Percentiles rank a stretch among this genome's conserved stretches.
phyloP scores from a whole-genome alignment of 2,888 invertebrate genomes.

The Agrotis ipsilon region DNA sequence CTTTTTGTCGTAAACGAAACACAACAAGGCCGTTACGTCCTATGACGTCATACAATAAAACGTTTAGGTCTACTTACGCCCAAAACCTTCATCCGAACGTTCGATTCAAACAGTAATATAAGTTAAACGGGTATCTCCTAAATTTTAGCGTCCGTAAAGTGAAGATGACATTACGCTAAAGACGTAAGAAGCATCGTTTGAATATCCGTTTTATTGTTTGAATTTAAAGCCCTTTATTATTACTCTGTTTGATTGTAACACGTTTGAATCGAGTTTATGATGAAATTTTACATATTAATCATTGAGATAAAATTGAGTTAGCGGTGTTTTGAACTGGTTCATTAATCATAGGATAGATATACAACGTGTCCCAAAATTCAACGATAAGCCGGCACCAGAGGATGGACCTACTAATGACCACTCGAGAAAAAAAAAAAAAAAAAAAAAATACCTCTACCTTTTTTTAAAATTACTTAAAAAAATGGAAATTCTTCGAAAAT shows the following conservation, averaged over 20 bases:
- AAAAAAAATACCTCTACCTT: no score
- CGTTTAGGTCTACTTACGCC: constrained; percentile 48
- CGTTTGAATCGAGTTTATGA: constrained; percentile 79
- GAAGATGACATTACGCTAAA: constrained; percentile 83
- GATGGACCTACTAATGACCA: no score
- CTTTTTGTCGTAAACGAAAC: constrained; percentile 29
- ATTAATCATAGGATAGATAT: constrained; percentile 43
- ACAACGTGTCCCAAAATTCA: no score
- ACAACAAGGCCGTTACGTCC: constrained; percentile 27
- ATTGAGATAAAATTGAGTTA: constrained; percentile 56
- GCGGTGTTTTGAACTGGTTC: constrained; percentile 55
- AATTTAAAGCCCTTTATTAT: constrained; percentile 87
- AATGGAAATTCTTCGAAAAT: no score
- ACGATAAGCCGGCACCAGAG: no score
- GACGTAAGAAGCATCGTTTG: constrained; percentile 82
- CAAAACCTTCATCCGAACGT: constrained; percentile 50
- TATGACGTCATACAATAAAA: constrained; percentile 57
- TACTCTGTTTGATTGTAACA: constrained; percentile 83
- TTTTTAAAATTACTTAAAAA: no score
- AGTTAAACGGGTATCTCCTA: constrained; percentile 81
- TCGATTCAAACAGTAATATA: constrained; percentile 75
- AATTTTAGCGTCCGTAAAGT: constrained; percentile 86
- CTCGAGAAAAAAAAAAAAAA: no score
- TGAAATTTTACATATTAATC: constrained; percentile 72
- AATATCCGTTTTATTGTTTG: constrained; percentile 88